These are phyloP conservation scores for Phaethon lepturus DNA, from an alignment of 2,113 vertebrate genomes.

Conservation along the genomic window DNA sequence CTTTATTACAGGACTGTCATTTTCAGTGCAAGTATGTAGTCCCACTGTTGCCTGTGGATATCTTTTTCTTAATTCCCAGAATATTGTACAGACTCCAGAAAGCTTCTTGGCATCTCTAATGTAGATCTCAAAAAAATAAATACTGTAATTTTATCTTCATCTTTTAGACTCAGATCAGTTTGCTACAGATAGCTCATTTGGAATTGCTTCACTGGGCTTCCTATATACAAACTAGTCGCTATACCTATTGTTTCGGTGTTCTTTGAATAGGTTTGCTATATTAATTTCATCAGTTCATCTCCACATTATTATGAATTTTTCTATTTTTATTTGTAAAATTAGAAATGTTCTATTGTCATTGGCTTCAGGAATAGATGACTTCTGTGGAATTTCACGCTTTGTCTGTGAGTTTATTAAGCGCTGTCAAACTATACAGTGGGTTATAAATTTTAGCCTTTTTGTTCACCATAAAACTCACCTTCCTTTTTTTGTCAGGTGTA, in stretches of 20 bases:
- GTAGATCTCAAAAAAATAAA: background rate
- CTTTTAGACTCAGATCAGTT: background rate
- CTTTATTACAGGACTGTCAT: background rate
- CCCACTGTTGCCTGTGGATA: background rate
- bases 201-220: background rate
- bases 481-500: background rate
- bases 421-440: background rate
- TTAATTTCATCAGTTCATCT: background rate
- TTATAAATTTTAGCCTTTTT: background rate
- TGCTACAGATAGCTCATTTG: background rate
- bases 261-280: background rate
- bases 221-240: background rate
- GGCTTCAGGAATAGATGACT: background rate
- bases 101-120: background rate
- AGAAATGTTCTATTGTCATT: background rate
- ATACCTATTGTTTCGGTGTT: background rate
- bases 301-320: background rate
- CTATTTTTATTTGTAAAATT: background rate
- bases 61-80: background rate
- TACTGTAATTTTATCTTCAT: background rate
- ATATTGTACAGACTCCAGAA: background rate
- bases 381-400: background rate
- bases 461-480: background rate
- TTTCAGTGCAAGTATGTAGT: background rate
- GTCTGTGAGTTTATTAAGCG: background rate